phyloP scores from a whole-genome alignment of 2,888 invertebrate species.

The Drosophila acutilabella region DNA sequence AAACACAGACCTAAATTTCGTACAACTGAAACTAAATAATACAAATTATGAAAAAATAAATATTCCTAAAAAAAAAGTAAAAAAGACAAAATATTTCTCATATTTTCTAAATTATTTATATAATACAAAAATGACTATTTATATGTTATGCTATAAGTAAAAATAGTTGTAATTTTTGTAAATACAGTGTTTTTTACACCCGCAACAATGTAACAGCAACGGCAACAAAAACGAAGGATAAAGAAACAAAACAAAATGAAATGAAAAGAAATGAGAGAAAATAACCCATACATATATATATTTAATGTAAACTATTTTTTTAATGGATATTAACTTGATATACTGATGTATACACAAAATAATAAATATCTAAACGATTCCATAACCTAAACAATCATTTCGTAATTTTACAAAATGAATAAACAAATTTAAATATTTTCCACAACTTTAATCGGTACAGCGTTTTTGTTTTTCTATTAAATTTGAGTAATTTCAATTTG shows the following conservation, averaged over 20 bases:
- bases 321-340: constrained; percentile 67
- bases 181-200: constrained; percentile 78
- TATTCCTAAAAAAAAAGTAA: constrained; percentile 65
- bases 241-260: neutral
- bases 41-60: constrained; percentile 56
- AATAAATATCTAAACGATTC: constrained; percentile 65
- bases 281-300: constrained; percentile 40
- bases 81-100: constrained; percentile 75
- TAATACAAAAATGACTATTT: constrained; percentile 76
- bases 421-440: constrained; percentile 41
- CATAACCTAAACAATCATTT: constrained; percentile 40
- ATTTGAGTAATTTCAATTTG: constrained; percentile 17
- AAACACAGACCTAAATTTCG: constrained; percentile 64
- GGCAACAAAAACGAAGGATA: constrained; percentile 42
- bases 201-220: constrained; percentile 54
- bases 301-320: constrained; percentile 71
- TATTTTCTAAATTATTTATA: constrained; percentile 80
- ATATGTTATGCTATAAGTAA: constrained; percentile 72
- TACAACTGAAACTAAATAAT: constrained; percentile 69
- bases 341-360: constrained; percentile 59
- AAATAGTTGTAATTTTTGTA: constrained; percentile 72
- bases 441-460: constrained; percentile 53
- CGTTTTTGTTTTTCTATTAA: constrained; percentile 55
- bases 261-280: constrained; percentile 9
- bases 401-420: constrained; percentile 26